Base-by-base conservation (phyloP, 2,888 invertebrate species). In the Autographa pulchrina region DNA sequence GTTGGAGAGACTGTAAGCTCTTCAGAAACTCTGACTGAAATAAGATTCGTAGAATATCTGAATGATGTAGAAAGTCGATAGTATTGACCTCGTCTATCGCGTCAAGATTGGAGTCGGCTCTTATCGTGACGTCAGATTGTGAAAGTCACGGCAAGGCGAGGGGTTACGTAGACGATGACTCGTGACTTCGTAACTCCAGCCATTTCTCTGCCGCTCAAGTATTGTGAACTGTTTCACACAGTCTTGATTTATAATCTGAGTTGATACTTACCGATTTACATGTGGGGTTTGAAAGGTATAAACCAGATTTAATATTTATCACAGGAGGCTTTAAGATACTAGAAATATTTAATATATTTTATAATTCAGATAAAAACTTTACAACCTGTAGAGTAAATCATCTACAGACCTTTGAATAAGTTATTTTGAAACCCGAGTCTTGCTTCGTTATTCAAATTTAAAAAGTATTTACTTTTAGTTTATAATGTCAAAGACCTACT, bases 91-190 rank as follows among this genome's bases (percentile, higher is more conserved):
- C 48, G n/a, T n/a, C n/a, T 48, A 48, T n/a, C 48, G n/a, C n/a
- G 48, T 48, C 48, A 48, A n/a, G 48, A 48, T 8, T n/a, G 48
- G n/a, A 48, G 5, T 2, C 43, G n/a, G n/a, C n/a, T n/a, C 48
- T 48, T 48, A 48, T 48, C 48, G 48, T 48, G 48, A 48, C 48
- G 48, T 48, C 48, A 48, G 48, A 48, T n/a, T 48, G 43, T 43
- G 43, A 43, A 43, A 43, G 43, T 43, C 43, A 43, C n/a, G 16
- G 48, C n/a, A 48, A 48, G 48, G 48, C 48, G 48, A 48, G n/a
- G n/a, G 48, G 48, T 48, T 48, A 48, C 48, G 48, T n/a, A 48
- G 48, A 48, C 48, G 48, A 48, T 48, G 48, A 48, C 48, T 48
- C 48, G n/a, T 16, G n/a, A n/a, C 48, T 48, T 48, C 8, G n/a